phyloP scores from a whole-genome alignment of 2,888 invertebrate species.

The Heteromurus nitidus region DNA sequence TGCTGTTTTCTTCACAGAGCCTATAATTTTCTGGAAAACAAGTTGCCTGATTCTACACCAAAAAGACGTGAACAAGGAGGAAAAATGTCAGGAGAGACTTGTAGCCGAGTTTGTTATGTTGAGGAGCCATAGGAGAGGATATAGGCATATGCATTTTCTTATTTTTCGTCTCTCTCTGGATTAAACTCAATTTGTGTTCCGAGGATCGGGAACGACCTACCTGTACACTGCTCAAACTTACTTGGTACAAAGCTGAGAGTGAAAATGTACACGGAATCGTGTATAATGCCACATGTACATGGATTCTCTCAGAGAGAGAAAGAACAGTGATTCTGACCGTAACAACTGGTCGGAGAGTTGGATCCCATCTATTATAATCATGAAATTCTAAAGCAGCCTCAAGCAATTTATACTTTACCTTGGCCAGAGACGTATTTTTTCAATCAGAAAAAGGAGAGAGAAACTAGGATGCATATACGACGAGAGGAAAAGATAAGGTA shows the following conservation, averaged over 20 bases:
- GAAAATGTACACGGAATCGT: background rate
- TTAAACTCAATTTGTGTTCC: conserved; percentile 15
- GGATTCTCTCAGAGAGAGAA: background rate
- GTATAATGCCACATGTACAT: too few relatives aligned
- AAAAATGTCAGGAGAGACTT: conserved; percentile 1
- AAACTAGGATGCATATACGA: background rate
- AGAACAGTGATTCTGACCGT: background rate
- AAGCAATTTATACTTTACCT: conserved; percentile 49
- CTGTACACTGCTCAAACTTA: conserved; percentile 15
- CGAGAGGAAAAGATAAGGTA: conserved; percentile 12
- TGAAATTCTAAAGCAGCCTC: conserved; percentile 31
- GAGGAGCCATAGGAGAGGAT: background rate
- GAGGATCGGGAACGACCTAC: too few relatives aligned
- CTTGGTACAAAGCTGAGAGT: conserved; percentile 7
- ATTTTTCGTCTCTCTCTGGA: too few relatives aligned
- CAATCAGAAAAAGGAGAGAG: background rate
- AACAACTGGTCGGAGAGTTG: conserved; percentile 7
- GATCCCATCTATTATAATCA: conserved; percentile 32
- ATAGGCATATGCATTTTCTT: too few relatives aligned
- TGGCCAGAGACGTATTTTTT: conserved; percentile 38
- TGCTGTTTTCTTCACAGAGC: conserved; percentile 11
- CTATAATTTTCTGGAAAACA: conserved; percentile 53
- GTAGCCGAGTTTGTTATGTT: background rate
- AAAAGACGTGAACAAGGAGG: conserved; percentile 22
- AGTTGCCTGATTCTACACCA: conserved; percentile 25